Percentiles rank a stretch among this genome's conserved stretches.
Conservation (phyloP, 2,797 vertebrate genomes). For the Ispidina picta region DNA sequence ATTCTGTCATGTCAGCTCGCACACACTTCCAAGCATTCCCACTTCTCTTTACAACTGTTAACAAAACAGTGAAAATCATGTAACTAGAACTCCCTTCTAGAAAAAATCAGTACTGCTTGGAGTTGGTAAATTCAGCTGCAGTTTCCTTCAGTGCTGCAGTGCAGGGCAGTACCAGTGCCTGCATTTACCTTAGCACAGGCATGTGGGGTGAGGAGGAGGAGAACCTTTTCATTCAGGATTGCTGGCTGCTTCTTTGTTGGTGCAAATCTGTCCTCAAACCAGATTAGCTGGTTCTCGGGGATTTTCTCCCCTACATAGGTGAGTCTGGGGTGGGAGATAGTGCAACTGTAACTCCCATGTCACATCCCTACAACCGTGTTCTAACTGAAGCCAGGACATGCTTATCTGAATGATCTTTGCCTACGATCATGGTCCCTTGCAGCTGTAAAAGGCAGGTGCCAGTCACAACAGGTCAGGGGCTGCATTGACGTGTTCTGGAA, state of each 20-base stretch:
- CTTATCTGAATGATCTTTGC: background rate
- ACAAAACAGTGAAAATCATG: background rate
- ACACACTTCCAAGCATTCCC: constrained; percentile 8
- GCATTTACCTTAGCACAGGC: background rate
- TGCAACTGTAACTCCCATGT: background rate
- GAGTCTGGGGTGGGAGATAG: background rate
- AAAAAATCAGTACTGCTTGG: background rate
- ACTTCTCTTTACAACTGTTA: constrained; percentile 13
- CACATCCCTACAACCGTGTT: background rate
- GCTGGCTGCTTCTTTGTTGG: background rate
- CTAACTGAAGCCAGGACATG: background rate
- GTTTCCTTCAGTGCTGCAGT: background rate
- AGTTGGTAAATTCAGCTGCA: background rate
- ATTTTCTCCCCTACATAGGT: background rate
- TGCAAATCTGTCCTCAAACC: background rate
- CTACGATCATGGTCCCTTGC: background rate
- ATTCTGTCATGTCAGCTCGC: constrained; percentile 57
- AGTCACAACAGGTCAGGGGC: constrained; percentile 3
- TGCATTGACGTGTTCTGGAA: background rate
- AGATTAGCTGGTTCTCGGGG: background rate
- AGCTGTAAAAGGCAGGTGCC: constrained; percentile 17
- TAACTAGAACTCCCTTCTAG: background rate
- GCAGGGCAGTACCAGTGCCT: background rate
- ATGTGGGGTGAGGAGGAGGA: background rate
- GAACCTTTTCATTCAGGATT: background rate